Evolutionary conservation across 2,797 vertebrate genomes (phyloP).

Genomic region (Semaprochilodus insignis): DNA sequence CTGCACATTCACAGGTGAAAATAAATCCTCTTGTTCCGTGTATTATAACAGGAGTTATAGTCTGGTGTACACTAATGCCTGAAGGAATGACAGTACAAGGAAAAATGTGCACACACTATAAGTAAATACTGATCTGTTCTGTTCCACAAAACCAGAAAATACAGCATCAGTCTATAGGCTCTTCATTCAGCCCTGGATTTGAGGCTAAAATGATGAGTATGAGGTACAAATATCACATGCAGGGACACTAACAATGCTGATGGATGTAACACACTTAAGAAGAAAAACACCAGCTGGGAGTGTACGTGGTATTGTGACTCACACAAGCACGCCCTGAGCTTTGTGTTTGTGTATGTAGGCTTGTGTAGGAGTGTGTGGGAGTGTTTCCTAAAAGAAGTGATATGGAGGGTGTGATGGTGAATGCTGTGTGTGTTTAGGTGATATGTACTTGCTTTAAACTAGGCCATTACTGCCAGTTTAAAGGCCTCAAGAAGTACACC

Average conservation of each 20-base stretch:
- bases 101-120: background rate
- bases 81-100: background rate
- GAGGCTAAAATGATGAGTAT: background rate
- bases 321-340: slow-evolving; percentile 6
- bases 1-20: background rate
- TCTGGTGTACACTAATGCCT: background rate
- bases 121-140: background rate
- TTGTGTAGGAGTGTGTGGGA: slow-evolving; percentile 19
- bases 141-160: background rate
- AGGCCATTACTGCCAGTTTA: background rate
- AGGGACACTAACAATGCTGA: background rate
- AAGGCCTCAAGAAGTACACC: slow-evolving; percentile 2
- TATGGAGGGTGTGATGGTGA: slow-evolving; percentile 16
- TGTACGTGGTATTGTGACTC: slow-evolving; percentile 20
- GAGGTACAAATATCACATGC: background rate
- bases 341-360: slow-evolving; percentile 19
- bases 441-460: slow-evolving; percentile 13
- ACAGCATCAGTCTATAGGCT: background rate
- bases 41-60: background rate
- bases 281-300: slow-evolving; percentile 31
- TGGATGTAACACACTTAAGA: background rate
- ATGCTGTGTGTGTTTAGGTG: slow-evolving; percentile 20
- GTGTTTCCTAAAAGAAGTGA: slow-evolving; percentile 9
- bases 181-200: background rate
- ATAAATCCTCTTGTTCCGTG: background rate